Percentiles rank a stretch among this genome's conserved stretches.
phyloP scores from a whole-genome alignment of 2,113 vertebrate species.

The Lontra canadensis region DNA sequence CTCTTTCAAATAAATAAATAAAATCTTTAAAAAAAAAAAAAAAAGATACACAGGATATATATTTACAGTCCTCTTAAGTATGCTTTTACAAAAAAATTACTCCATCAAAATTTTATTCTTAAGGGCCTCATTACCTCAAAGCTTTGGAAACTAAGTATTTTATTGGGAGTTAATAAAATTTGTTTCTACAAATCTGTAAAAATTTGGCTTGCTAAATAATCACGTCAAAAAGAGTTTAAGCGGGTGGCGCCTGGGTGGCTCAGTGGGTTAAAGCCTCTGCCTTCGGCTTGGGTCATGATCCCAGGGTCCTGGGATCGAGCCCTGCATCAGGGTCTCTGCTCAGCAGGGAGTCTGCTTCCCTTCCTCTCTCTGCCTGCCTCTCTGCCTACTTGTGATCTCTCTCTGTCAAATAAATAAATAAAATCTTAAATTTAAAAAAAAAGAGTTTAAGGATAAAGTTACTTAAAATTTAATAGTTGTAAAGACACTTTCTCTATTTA shows the following conservation, averaged over 20 bases:
- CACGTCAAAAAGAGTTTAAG: not conserved
- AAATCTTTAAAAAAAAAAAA: too few species aligned
- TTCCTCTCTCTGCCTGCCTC: too few species aligned
- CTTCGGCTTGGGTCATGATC: too few species aligned
- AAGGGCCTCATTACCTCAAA: not conserved
- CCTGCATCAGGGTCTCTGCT: too few species aligned
- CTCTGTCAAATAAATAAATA: too few species aligned
- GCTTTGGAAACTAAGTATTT: not conserved
- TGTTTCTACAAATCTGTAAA: not conserved
- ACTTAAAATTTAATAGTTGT: not conserved
- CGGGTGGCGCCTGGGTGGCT: too few species aligned
- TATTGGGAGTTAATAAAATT: not conserved
- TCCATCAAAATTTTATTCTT: not conserved
- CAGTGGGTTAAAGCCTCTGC: too few species aligned
- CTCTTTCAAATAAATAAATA: too few species aligned
- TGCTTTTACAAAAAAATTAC: not conserved
- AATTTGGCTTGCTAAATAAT: not conserved
- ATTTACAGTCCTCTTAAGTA: conserved; percentile 21
- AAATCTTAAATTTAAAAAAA: too few species aligned
- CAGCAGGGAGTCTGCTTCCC: too few species aligned
- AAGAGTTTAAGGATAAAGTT: not conserved
- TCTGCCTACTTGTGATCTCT: too few species aligned
- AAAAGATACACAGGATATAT: not conserved
- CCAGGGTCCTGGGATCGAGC: too few species aligned
- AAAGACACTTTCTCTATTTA: not conserved